These are phyloP conservation scores for Colistium nudipinnis DNA, from an alignment of 2,113 vertebrate genomes.

Conservation along the genomic window DNA sequence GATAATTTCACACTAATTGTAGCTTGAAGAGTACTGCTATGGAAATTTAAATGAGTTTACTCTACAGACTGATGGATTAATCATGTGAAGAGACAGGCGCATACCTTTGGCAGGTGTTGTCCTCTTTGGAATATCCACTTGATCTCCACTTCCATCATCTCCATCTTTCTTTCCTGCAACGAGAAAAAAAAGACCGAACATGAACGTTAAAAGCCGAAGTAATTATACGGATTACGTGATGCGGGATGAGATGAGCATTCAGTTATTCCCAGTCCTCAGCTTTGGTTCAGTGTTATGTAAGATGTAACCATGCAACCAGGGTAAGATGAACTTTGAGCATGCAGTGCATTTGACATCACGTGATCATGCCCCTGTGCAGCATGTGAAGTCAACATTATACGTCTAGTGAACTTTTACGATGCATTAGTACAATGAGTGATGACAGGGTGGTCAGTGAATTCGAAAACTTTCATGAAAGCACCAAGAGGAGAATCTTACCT, in stretches of 20 bases:
- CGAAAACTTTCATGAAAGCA: conserved; percentile 44
- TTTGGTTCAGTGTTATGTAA: background rate
- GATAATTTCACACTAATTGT: background rate
- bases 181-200: background rate
- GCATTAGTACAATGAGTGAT: conserved; percentile 49
- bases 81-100: background rate
- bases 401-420: background rate
- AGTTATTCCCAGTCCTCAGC: conserved; percentile 16
- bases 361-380: conserved; percentile 41
- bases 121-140: conserved; percentile 95
- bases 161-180: conserved; percentile 89
- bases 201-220: background rate
- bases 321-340: conserved; percentile 51
- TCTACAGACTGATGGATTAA: background rate
- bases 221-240: background rate
- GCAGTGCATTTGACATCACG: conserved; percentile 41
- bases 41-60: background rate
- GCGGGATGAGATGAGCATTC: conserved; percentile 12
- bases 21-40: background rate
- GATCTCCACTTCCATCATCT: conserved; percentile 83
- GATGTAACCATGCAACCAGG: conserved; percentile 50
- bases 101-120: conserved; percentile 91
- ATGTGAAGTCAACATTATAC: background rate
- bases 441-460: conserved; percentile 16
- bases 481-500: conserved; percentile 88